A percentile compares a stretch with the other conserved stretches of the same genome.
Conservation (phyloP, 1,140 invertebrate species). For the Tetraneura akinire region DNA sequence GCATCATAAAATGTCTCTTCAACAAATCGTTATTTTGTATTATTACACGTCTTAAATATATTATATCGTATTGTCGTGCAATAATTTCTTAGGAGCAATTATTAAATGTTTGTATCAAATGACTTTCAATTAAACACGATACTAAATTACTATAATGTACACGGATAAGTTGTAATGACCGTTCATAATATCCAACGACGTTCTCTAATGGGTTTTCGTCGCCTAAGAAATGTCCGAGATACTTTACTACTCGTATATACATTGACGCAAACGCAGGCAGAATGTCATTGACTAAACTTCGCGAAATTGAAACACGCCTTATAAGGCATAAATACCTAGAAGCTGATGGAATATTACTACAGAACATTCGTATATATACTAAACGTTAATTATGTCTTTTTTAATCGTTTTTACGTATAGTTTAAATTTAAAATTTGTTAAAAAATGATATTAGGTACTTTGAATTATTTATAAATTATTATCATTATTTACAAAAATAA, state of each 20-base stretch:
- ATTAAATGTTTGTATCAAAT: conserved; percentile 23
- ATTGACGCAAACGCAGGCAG: background rate
- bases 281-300: background rate
- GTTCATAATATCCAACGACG: background rate
- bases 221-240: background rate
- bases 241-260: no score
- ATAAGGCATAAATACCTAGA: no score
- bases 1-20: background rate
- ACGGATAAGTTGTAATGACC: background rate
- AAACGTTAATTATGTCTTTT: no score
- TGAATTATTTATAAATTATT: no score
- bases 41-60: conserved; percentile 17
- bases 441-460: no score
- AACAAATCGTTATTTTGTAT: conserved; percentile 31
- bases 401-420: no score
- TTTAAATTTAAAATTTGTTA: no score
- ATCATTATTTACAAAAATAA: no score
- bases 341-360: no score
- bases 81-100: background rate
- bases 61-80: background rate
- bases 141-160: background rate
- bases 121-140: conserved; percentile 11
- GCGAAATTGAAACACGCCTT: conserved; percentile 20
- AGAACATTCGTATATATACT: no score
- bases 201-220: conserved; percentile 15